phyloP scores from a whole-genome alignment of 64 coral and sea anemone genomes.

The Stichodactyla mertensii region DNA sequence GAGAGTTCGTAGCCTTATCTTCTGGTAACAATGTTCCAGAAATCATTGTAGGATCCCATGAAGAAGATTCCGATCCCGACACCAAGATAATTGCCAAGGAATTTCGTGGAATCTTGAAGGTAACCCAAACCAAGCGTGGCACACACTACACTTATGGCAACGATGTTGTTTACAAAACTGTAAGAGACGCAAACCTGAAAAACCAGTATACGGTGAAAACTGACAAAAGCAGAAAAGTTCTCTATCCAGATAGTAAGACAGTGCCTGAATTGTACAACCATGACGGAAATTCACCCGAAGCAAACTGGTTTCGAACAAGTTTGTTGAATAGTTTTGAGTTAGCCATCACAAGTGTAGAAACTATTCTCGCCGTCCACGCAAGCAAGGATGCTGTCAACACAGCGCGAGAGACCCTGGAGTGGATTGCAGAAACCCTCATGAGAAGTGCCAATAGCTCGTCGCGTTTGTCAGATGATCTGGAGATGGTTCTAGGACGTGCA shows the following conservation, averaged over 20 bases:
- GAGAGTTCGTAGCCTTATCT: conserved; percentile 40
- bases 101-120: conserved; percentile 44
- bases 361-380: conserved; percentile 23
- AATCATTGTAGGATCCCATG: conserved; percentile 29
- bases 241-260: conserved; percentile 30
- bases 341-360: conserved; percentile 30
- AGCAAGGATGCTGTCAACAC: not conserved
- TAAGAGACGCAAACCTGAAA: not conserved
- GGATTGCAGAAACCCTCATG: conserved; percentile 20
- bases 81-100: conserved; percentile 39
- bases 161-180: conserved; percentile 32
- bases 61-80: conserved; percentile 25
- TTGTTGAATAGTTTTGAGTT: conserved; percentile 32
- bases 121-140: conserved; percentile 26
- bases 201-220: conserved; percentile 19
- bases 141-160: conserved; percentile 45
- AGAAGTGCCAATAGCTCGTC: conserved; percentile 1
- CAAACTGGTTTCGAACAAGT: conserved; percentile 12
- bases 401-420: conserved; percentile 28
- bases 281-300: not conserved
- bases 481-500: conserved; percentile 41
- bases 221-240: conserved; percentile 25
- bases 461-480: conserved; percentile 21
- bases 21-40: conserved; percentile 32
- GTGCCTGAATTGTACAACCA: conserved; percentile 24